A percentile compares a stretch with the other conserved stretches of the same genome.
Conservation (phyloP, 2,888 invertebrate species). For the Nasonovia ribisnigri region DNA sequence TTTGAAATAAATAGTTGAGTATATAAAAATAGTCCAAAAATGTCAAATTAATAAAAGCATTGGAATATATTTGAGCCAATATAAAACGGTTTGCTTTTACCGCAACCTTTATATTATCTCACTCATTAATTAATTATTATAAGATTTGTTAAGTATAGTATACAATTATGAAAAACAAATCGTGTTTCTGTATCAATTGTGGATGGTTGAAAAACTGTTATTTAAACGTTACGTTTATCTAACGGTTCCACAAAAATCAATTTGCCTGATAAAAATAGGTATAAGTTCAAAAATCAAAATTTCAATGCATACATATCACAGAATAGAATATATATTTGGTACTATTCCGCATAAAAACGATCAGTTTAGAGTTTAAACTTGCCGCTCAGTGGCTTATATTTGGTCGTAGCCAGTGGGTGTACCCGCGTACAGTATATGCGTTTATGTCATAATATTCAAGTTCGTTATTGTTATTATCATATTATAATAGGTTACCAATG, state of each 20-base stretch:
- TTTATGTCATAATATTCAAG: not conserved
- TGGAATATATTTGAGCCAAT: not conserved
- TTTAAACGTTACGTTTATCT: not conserved
- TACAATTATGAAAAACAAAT: not conserved
- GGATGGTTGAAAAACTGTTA: not conserved
- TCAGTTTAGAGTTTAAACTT: not conserved
- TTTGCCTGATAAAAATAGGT: not conserved
- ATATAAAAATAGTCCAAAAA: not conserved
- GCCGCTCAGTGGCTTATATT: not conserved
- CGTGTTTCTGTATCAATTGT: not conserved
- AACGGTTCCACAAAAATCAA: not conserved
- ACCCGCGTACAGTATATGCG: not conserved
- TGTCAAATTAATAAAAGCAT: not conserved
- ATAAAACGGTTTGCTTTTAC: not conserved
- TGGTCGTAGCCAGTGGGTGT: not conserved
- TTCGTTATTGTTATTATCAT: not conserved
- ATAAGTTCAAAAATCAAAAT: not conserved
- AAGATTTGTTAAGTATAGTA: not conserved
- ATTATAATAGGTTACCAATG: not conserved
- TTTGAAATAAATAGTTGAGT: not conserved
- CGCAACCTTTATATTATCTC: not conserved
- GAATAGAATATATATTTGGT: not conserved
- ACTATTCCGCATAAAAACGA: not conserved
- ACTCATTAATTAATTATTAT: too few species aligned
- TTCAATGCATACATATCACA: not conserved